phyloP scores from a whole-genome alignment of 1,140 invertebrate species.

The Pseudomyrmex gracilis region DNA sequence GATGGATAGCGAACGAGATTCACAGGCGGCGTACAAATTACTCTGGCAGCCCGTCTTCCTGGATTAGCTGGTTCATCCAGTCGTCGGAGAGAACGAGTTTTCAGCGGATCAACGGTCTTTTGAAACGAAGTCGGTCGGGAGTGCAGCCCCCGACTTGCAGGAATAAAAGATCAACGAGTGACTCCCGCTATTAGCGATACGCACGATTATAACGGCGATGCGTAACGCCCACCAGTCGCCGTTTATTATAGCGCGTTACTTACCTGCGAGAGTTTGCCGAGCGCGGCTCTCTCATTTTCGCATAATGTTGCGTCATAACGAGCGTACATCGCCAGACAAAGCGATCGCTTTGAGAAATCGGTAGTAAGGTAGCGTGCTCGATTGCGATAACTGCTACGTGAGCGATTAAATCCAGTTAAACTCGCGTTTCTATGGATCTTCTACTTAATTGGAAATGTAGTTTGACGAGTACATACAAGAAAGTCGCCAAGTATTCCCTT shows the following conservation, averaged over 20 bases:
- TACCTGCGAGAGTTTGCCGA: neutral
- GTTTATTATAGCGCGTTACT: conserved; percentile 12
- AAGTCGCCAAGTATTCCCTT: neutral
- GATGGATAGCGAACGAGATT: conserved; percentile 2
- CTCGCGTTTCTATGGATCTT: conserved; percentile 17
- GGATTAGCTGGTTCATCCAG: conserved; percentile 72
- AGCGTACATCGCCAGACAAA: neutral
- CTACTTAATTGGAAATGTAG: conserved; percentile 1
- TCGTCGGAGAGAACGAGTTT: conserved; percentile 68
- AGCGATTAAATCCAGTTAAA: conserved; percentile 29
- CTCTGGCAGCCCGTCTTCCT: conserved; percentile 66
- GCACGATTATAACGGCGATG: conserved; percentile 22
- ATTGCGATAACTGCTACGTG: neutral
- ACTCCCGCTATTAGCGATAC: conserved; percentile 22
- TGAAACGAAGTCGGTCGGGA: conserved; percentile 28
- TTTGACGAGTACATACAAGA: neutral
- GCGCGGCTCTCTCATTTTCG: neutral
- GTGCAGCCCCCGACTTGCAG: neutral
- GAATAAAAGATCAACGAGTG: conserved; percentile 1
- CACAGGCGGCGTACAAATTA: conserved; percentile 58
- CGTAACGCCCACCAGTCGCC: neutral
- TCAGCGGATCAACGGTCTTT: conserved; percentile 65
- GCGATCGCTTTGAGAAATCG: conserved; percentile 25
- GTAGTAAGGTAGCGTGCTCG: neutral
- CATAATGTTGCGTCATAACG: conserved; percentile 16